phyloP scores from a whole-genome alignment of 2,113 vertebrate species.

The Terrapene triunguis region DNA sequence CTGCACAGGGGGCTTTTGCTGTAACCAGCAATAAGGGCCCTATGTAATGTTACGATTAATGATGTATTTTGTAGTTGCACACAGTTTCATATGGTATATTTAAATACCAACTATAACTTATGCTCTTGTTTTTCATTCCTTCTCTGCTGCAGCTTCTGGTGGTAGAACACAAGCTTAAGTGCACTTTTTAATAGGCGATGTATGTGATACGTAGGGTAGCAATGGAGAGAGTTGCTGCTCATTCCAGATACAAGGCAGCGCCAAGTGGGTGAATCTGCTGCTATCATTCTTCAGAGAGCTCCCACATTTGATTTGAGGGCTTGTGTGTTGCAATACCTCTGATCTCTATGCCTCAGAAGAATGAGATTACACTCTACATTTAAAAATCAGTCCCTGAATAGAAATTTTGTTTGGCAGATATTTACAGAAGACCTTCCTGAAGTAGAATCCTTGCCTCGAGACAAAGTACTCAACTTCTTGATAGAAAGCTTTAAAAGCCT shows the following conservation, averaged over 20 bases:
- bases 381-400: not conserved
- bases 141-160: not conserved
- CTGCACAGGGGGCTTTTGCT: not conserved
- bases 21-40: not conserved
- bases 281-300: not conserved
- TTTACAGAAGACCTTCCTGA: conserved; percentile 98
- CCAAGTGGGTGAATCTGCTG: not conserved
- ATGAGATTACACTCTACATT: not conserved
- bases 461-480: conserved; percentile 92
- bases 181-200: not conserved
- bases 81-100: not conserved
- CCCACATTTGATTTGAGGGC: not conserved
- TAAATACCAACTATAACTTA: not conserved
- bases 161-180: not conserved
- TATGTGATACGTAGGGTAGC: not conserved
- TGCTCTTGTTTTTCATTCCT: not conserved
- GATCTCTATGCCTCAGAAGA: not conserved
- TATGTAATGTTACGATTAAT: not conserved
- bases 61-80: not conserved
- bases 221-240: not conserved
- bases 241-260: not conserved
- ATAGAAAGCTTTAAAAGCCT: conserved; percentile 93
- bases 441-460: conserved; percentile 92
- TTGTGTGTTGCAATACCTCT: not conserved
- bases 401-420: conserved; percentile 84